These are phyloP conservation scores for Alviniconcha marisindica DNA, from an alignment of 1,140 invertebrate species.

Conservation along the genomic window DNA sequence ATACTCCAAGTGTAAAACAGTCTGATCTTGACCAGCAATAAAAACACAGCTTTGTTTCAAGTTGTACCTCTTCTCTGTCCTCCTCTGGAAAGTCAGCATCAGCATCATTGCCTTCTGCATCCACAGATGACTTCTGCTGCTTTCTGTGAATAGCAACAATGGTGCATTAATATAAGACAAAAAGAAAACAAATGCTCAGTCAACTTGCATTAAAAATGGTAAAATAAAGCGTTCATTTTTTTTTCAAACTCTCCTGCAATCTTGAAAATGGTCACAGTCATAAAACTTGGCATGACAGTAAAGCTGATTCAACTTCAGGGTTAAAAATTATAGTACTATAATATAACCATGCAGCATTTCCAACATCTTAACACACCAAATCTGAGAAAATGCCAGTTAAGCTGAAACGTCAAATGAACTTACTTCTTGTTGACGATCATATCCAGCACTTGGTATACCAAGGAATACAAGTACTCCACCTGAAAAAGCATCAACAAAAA, in stretches of 20 bases:
- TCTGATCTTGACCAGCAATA: too few species aligned
- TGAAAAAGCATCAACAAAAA: constrained; percentile 30
- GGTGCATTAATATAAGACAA: too few species aligned
- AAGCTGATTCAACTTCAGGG: too few species aligned
- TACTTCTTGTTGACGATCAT: constrained; percentile 73
- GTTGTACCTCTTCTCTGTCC: constrained; percentile 60
- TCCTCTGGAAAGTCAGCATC: constrained; percentile 52
- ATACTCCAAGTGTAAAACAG: too few species aligned
- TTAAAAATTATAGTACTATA: too few species aligned
- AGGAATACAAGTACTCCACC: constrained; percentile 76
- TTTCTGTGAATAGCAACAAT: constrained; percentile 13
- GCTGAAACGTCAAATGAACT: too few species aligned
- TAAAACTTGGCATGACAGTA: neutral
- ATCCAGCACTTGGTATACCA: constrained; percentile 76
- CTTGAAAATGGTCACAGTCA: neutral
- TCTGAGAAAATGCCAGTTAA: too few species aligned
- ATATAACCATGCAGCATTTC: too few species aligned
- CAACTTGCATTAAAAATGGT: too few species aligned
- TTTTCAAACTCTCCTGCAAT: neutral
- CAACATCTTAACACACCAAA: too few species aligned
- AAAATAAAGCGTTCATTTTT: neutral
- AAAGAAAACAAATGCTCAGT: too few species aligned
- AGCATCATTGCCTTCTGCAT: constrained; percentile 59
- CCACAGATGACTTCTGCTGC: constrained; percentile 47
- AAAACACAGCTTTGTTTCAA: too few species aligned